phyloP scores from a whole-genome alignment of 2,797 vertebrate species.

The Tinamus major region DNA sequence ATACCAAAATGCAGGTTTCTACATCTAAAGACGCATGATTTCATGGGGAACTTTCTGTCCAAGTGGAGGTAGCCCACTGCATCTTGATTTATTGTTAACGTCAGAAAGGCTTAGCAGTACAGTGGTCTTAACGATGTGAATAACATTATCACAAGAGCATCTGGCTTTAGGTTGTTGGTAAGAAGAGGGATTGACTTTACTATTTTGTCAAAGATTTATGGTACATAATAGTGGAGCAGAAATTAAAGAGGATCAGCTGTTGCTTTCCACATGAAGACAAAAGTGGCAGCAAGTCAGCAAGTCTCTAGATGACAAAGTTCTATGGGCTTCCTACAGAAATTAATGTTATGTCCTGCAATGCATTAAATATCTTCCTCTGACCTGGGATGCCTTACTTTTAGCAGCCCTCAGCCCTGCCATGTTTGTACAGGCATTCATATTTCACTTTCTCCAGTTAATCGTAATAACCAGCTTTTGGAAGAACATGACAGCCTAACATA shows the following conservation, averaged over 20 bases:
- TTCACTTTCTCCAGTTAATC: conserved; percentile 63
- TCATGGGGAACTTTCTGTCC: not conserved
- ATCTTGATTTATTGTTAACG: not conserved
- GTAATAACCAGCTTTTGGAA: conserved; percentile 67
- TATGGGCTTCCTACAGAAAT: conserved; percentile 13
- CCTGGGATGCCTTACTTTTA: conserved; percentile 37
- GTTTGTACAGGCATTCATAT: conserved; percentile 49
- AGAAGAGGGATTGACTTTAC: not conserved
- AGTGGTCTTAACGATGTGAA: not conserved
- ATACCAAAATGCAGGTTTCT: not conserved
- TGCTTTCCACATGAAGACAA: not conserved
- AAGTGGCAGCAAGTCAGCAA: not conserved
- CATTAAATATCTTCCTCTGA: not conserved
- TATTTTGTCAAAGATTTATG: not conserved
- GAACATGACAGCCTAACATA: conserved; percentile 63
- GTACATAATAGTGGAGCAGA: not conserved
- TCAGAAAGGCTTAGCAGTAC: not conserved
- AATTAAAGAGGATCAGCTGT: conserved; percentile 35
- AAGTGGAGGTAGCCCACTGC: not conserved
- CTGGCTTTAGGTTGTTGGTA: not conserved
- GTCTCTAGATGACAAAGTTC: not conserved
- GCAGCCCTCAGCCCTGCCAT: conserved; percentile 28
- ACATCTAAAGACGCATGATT: not conserved
- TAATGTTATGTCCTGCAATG: not conserved
- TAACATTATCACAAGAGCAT: not conserved